Conservation (phyloP, 2,797 vertebrate species). For the Enoplosus armatus region DNA sequence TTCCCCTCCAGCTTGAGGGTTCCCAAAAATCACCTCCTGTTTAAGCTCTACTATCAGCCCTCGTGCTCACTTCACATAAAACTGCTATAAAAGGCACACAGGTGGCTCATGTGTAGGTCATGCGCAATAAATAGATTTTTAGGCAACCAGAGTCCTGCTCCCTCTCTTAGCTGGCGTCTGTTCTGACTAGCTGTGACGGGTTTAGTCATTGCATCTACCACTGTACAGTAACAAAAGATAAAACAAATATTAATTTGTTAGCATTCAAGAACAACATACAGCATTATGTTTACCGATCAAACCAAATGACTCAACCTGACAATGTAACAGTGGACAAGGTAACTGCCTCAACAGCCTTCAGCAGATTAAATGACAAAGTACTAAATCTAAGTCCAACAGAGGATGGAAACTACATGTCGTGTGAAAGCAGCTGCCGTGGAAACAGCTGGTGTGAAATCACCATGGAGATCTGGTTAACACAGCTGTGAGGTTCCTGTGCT, state of each 20-base stretch:
- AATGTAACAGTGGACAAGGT: neutral
- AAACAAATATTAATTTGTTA: neutral
- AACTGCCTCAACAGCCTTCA: slow-evolving; percentile 2
- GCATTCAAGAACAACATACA: neutral
- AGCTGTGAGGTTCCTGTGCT: slow-evolving; percentile 21
- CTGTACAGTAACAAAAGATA: neutral
- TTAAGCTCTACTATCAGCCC: slow-evolving; percentile 15
- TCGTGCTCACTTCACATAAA: slow-evolving; percentile 23
- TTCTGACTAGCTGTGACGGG: neutral
- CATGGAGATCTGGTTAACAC: slow-evolving; percentile 49
- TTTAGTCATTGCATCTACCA: neutral
- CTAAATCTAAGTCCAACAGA: slow-evolving; percentile 45
- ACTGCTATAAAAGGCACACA: slow-evolving; percentile 35
- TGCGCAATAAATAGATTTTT: slow-evolving; percentile 29
- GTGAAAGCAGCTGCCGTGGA: slow-evolving; percentile 56
- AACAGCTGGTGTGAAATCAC: slow-evolving; percentile 58
- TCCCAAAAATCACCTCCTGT: slow-evolving; percentile 20
- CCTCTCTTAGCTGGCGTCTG: neutral
- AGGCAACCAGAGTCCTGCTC: slow-evolving; percentile 16
- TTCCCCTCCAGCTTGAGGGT: slow-evolving; percentile 4
- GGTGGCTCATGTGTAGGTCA: slow-evolving; percentile 22
- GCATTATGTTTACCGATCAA: neutral
- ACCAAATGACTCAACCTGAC: neutral
- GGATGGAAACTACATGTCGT: slow-evolving; percentile 33
- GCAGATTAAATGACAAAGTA: slow-evolving; percentile 41